These are phyloP conservation scores for Clarias platycephalus DNA, from an alignment of 2,797 vertebrate genomes.

Conservation along the genomic window DNA sequence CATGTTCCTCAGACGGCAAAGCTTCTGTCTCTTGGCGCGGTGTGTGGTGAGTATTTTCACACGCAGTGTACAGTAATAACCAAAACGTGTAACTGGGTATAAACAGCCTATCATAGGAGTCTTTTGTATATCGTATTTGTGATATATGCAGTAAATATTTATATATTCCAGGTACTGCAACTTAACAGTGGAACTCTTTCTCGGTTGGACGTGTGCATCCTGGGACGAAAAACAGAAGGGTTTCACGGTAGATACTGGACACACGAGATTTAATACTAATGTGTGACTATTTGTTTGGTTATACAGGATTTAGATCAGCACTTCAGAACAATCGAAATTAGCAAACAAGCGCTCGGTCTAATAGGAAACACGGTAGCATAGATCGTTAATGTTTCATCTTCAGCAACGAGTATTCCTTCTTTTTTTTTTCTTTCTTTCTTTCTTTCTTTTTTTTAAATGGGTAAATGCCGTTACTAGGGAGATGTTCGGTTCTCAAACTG, in stretches of 20 bases:
- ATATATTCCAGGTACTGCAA: slow-evolving; percentile 34
- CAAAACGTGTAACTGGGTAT: slow-evolving; percentile 34
- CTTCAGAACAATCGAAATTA: slow-evolving; percentile 58
- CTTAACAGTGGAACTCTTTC: slow-evolving; percentile 40
- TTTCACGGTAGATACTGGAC: slow-evolving; percentile 65
- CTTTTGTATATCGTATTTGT: slow-evolving; percentile 46
- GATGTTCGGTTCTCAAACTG: slow-evolving; percentile 31
- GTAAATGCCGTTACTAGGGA: slow-evolving; percentile 30
- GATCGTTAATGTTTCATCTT: slow-evolving; percentile 66
- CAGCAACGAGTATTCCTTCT: slow-evolving; percentile 38
- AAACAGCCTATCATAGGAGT: slow-evolving; percentile 30
- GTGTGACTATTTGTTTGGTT: slow-evolving; percentile 72
- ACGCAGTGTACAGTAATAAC: slow-evolving; percentile 40
- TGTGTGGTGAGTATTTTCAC: slow-evolving; percentile 20
- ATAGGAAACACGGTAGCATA: slow-evolving; percentile 75
- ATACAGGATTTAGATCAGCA: slow-evolving; percentile 69
- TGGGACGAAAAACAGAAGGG: slow-evolving; percentile 47
- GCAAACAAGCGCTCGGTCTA: slow-evolving; percentile 67
- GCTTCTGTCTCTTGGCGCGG: slow-evolving; percentile 25
- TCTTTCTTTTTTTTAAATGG: slow-evolving; percentile 3
- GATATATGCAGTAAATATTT: slow-evolving; percentile 45
- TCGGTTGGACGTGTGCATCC: slow-evolving; percentile 48
- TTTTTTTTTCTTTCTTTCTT: not conserved
- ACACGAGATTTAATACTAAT: slow-evolving; percentile 79
- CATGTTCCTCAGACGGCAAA: not conserved